Base-by-base conservation (phyloP, 2,888 invertebrate genomes). In the Dascillus cervinus region DNA sequence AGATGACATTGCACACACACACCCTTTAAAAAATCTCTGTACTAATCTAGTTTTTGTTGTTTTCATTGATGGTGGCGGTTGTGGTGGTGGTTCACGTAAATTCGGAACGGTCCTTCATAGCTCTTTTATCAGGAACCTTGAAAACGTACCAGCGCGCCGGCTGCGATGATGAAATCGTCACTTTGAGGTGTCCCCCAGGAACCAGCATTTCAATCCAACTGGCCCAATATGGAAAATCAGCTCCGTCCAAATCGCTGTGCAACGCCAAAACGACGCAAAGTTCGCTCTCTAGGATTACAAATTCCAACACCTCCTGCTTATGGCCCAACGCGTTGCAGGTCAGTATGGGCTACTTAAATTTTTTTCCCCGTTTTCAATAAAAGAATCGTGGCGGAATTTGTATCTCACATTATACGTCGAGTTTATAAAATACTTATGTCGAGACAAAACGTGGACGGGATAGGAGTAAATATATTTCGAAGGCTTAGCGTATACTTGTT, bases 131-230 rank as follows among this genome's bases (percentile, higher is more conserved):
- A 53, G 90, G 90, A 49, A 91, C 91, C 14, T 73, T 96, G 50
- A 75, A 88, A 56, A 91, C 90, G 24, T 90, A 90, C 66, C 88
- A 92, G 60, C 79, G 84, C 44, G 88, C 88, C 26, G 89, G 89
- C 29, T 96, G 96, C 67, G 91, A 94, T 67, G 87, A 88, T 41
- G 87, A 94, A 56, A 75, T 79, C 61, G 80, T 95, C 60, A 79
- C 80, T 26, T 73, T 95, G 41, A 81, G 82, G 56, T 96, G 96
- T 65, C 94, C 95, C 13, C 71, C 82, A 25, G 89, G 89, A 29
- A 95, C 95, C 19, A 86, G 88, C 52, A 91, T 96, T 59, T 82
- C 84, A 52, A 85, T 94, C 49, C 85, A 89, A 59, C 72, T 88
- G 50, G 91, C 91, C n/a, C 87, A 87, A 58, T 92, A 90, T 55